phyloP scores from a whole-genome alignment of 2,113 vertebrate species.

The Trichechus manatus region DNA sequence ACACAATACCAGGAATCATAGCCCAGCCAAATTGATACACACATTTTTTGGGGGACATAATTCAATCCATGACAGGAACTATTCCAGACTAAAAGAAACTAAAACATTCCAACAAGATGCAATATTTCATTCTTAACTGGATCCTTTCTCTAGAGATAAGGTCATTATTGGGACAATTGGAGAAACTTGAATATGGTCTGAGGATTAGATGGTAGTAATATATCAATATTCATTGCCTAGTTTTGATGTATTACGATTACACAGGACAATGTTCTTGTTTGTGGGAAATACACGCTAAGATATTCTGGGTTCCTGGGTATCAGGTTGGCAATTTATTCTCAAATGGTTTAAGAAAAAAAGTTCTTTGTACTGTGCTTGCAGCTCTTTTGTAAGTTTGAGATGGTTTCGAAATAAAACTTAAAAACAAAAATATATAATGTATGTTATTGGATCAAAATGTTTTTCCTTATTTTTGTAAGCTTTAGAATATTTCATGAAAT shows the following conservation, averaged over 20 bases:
- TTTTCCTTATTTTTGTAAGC: background rate
- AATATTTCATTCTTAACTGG: background rate
- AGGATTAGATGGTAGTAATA: background rate
- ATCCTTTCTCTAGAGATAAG: background rate
- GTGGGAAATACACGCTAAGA: background rate
- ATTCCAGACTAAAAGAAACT: background rate
- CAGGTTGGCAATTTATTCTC: background rate
- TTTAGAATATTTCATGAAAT: background rate
- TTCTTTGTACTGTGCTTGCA: background rate
- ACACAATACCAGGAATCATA: too few relatives aligned
- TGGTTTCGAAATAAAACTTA: conserved; percentile 22
- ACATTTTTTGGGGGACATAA: too few relatives aligned
- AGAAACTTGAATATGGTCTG: background rate
- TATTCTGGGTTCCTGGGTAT: background rate
- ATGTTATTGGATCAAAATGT: background rate
- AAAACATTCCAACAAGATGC: background rate
- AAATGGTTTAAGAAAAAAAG: background rate
- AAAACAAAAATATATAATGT: background rate
- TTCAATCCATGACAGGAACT: background rate
- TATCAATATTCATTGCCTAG: background rate
- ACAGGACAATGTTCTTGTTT: background rate
- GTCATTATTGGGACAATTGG: background rate
- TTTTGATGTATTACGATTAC: background rate
- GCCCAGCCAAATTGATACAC: too few relatives aligned
- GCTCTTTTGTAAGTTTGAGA: background rate